Percentiles rank a stretch among this genome's conserved stretches.
Conservation (phyloP, 2,113 vertebrate genomes). For the Nasalis larvatus region DNA sequence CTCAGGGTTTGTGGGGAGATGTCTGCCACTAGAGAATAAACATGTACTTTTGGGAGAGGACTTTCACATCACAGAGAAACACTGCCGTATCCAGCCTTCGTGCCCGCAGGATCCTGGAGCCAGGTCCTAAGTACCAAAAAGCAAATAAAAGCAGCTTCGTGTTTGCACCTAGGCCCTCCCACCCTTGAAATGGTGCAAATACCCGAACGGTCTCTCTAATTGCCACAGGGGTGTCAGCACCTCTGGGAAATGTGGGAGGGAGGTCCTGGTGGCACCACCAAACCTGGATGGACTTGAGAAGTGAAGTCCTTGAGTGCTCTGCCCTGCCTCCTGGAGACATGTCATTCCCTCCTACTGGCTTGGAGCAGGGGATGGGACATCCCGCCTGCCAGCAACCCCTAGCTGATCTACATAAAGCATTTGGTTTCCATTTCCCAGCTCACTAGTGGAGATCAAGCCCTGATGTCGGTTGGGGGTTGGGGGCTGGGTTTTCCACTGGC, state of each 20-base stretch:
- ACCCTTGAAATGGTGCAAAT: background rate
- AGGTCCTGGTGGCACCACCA: background rate
- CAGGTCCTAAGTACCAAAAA: background rate
- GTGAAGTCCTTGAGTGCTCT: background rate
- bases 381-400: no score
- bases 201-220: background rate
- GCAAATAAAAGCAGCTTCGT: background rate
- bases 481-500: background rate
- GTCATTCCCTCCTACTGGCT: background rate
- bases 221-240: background rate
- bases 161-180: background rate
- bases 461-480: background rate
- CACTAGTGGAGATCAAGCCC: background rate
- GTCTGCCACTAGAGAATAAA: background rate
- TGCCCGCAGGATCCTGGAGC: background rate
- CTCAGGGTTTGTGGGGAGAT: background rate
- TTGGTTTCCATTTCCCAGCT: constrained; percentile 58
- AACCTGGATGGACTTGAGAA: background rate
- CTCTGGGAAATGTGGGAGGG: background rate
- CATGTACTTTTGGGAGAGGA: background rate
- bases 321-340: background rate
- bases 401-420: background rate
- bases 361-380: background rate
- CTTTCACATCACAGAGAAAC: background rate
- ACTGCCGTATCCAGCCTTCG: accelerated